Evolutionary conservation across 2,888 invertebrate genomes (phyloP), one percentile per base, ranked within the genome.

Genomic region (Drosophila greeni): DNA sequence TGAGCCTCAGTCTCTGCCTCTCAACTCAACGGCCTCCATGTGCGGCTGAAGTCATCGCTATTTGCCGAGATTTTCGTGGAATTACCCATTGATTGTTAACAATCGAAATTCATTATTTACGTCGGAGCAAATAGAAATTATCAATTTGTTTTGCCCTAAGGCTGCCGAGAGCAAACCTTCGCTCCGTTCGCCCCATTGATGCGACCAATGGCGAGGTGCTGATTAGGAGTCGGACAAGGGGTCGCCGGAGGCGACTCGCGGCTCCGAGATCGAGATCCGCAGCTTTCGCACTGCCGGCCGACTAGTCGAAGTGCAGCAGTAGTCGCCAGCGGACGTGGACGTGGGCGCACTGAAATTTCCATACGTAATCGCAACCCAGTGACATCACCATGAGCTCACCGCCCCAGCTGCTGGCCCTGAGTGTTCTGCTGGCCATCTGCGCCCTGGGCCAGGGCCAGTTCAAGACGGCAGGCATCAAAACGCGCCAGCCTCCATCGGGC

Each of bases 381-480:
- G 64, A 67, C 67, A 70, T 67, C 70, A 53, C 6, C 42, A 80
- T 81, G 80, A 81, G 72, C 48, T 83, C 80, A 84, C 77, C 73
- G 56, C 26, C 39, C 37, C 68, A 66, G 60, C 43, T 68, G 39
- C 8, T 73, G 18, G 31, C 45, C 5, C 23, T 68, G 34, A 58
- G 49, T 9, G 42, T 51, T 36, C 49, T 84, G 36, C 36, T 71
- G 16, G 52, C 59, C 20, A 40, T 67, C 20, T 62, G 48, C 24
- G 42, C 12, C 8, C 43, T 34, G 8, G 70, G 49, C 14, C 72
- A 74, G 20, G 84, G 80, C 14, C 86, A 86, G 62, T 79, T 73
- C 31, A 86, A 86, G 60, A 86, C 86, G 23, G 67, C 79, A 4
- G 87, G 87, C 68, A 86, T 87, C 45, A 86, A 87, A 47, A 87